Base-by-base conservation (phyloP, 2,888 invertebrate genomes). In the Phragmatobia fuliginosa region DNA sequence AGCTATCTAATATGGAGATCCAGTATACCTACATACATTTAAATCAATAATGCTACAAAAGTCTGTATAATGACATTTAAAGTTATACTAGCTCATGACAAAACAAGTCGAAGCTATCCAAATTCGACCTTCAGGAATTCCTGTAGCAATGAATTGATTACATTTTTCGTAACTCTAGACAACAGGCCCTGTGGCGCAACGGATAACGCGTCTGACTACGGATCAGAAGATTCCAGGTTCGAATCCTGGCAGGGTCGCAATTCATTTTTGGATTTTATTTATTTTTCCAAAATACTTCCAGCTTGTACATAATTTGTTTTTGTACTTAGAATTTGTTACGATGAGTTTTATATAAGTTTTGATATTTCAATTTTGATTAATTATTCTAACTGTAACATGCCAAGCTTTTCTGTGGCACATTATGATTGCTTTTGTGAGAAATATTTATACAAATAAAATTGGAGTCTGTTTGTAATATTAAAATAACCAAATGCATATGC, bases 151-250 rank as follows among this genome's bases (percentile, higher is more conserved):
- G 11, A 65, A 4, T 31, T 33, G 33, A 6, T 62, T 52, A 31
- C n/a, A 7, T 63, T 28, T 67, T 62, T 74, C 49, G 8, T 5
- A 1, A 1, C 6, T 0, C 2, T 1, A 25, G 0, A 10, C 10
- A 59, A 14, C n/a, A 28, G 96, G 96, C 95, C 96, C 94, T 96
- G 96, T 96, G 96, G 96, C 96, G 96, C 96, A 96, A 96, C 90
- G 96, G 95, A 96, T 96, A 96, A 96, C 96, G 96, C 96, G 96
- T 96, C 96, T 96, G 96, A 96, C 96, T 96, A 96, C 96, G 96
- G 96, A 96, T 96, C 96, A 96, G 96, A 96, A 96, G 96, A 96
- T 96, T 96, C 96, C 96, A 96, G 96, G 95, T 96, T 96, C 96
- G 96, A 96, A 96, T 96, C 96, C 96, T 96, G 96, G 95, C 95